Base-by-base conservation (phyloP, 2,888 invertebrate species). In the Callimorpha dominula region DNA sequence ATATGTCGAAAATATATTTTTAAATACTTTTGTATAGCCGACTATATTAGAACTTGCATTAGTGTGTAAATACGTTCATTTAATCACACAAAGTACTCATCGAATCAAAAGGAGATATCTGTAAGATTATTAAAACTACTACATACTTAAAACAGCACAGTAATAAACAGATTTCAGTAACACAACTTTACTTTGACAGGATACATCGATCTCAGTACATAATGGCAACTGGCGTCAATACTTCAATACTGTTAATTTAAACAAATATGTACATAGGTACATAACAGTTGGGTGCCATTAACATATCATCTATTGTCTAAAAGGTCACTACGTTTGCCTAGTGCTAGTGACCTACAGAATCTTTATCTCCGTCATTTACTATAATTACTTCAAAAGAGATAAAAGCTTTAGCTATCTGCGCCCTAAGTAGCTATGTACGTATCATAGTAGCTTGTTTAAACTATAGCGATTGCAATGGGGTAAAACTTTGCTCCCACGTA, bases 321-420 rank as follows among this genome's bases (percentile, higher is more conserved):
- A 54, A 71, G 65, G 43, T 60, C 31, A 60, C 60, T 31, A 31
- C 6, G 60, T 40, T 60, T 40, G 50, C 46, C n/a, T n/a, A n/a
- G n/a, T n/a, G n/a, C n/a, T n/a, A n/a, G 31, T 77, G 83, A 80
- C 78, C 81, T 82, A 71, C 71, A 71, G 69, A 67, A 73, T 73
- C 68, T 70, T 81, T 84, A 84, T 84, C 84, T 78, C 62, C 75
- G 66, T 72, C 72, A 72, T 83, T 84, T 80, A 77, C 78, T 73
- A 75, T 69, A 80, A 81, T 77, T 80, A 79, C 68, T 46, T 70
- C 12, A n/a, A 57, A 65, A 69, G 31, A 17, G 54, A 65, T 17
- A 57, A 17, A 54, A 46, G 54, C 46, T 15, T 60, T 43, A 42
- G 42, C 14, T 57, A 57, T n/a, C 43, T 68, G 9, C 14, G 43